Conservation (phyloP, 2,113 vertebrate genomes). For the Passer montanus region DNA sequence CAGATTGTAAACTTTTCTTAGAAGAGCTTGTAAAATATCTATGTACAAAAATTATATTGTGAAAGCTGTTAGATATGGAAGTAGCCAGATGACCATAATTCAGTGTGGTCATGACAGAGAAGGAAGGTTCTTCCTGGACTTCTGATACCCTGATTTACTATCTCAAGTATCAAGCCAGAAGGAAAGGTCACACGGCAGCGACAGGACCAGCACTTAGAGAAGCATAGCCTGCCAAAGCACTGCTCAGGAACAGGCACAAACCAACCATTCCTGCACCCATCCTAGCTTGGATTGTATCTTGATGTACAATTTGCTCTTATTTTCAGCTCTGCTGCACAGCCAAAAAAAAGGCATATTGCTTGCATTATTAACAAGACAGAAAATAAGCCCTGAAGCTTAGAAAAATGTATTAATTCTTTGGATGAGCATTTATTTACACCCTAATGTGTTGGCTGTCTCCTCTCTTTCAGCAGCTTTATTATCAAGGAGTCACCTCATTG, state of each 20-base stretch:
- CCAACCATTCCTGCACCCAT: neutral
- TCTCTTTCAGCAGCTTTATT: neutral
- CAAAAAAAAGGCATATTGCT: neutral
- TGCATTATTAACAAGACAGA: neutral
- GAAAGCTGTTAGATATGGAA: neutral
- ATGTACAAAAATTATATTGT: neutral
- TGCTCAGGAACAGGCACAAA: neutral
- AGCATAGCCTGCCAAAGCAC: neutral
- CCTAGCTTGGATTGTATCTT: neutral
- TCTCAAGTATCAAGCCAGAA: neutral
- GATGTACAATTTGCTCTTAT: neutral
- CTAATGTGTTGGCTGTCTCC: neutral
- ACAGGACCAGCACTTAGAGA: neutral
- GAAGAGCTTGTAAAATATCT: neutral
- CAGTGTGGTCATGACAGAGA: neutral
- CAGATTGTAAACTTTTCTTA: neutral
- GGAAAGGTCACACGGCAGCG: neutral
- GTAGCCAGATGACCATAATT: neutral
- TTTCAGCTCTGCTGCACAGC: neutral
- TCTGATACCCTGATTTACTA: neutral
- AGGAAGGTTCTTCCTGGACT: neutral
- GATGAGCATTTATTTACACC: neutral
- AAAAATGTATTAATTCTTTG: neutral
- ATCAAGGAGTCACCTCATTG: neutral
- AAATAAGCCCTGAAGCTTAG: neutral